phyloP scores from a whole-genome alignment of 2,113 vertebrate species.

The Phasianus colchicus region DNA sequence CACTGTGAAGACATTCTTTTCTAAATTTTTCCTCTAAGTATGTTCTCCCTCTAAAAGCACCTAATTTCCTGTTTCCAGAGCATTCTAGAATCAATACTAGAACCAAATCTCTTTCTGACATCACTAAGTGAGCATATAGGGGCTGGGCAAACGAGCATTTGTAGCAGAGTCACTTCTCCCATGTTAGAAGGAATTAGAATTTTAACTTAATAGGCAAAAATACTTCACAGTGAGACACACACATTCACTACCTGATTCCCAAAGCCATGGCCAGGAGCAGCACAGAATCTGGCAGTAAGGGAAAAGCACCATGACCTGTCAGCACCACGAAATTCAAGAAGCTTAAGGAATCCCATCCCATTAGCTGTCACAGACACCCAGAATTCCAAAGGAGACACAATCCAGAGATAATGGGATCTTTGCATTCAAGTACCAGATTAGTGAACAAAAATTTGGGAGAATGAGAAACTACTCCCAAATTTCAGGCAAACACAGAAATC shows the following conservation, averaged over 20 bases:
- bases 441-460: conserved; percentile 13
- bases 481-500: conserved; percentile 54
- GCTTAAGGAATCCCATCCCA: conserved; percentile 34
- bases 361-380: conserved; percentile 44
- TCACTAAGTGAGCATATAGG: not conserved
- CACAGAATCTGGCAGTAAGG: conserved; percentile 39
- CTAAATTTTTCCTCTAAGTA: not conserved
- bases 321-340: conserved; percentile 4
- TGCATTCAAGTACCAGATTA: conserved; percentile 45
- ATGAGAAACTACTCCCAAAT: conserved; percentile 22
- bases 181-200: conserved; percentile 59
- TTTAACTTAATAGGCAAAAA: conserved; percentile 57
- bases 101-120: not conserved
- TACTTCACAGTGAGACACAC: conserved; percentile 10
- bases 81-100: not conserved
- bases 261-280: conserved; percentile 47
- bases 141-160: conserved; percentile 56
- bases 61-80: not conserved
- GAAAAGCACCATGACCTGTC: conserved; percentile 38
- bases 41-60: not conserved
- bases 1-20: not conserved
- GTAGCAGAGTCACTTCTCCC: conserved; percentile 37
- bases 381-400: conserved; percentile 40
- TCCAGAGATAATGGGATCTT: conserved; percentile 35
- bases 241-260: conserved; percentile 16